These are phyloP conservation scores for Tetragnatha montana DNA, from an alignment of 2,888 invertebrate species.

Conservation along the genomic window DNA sequence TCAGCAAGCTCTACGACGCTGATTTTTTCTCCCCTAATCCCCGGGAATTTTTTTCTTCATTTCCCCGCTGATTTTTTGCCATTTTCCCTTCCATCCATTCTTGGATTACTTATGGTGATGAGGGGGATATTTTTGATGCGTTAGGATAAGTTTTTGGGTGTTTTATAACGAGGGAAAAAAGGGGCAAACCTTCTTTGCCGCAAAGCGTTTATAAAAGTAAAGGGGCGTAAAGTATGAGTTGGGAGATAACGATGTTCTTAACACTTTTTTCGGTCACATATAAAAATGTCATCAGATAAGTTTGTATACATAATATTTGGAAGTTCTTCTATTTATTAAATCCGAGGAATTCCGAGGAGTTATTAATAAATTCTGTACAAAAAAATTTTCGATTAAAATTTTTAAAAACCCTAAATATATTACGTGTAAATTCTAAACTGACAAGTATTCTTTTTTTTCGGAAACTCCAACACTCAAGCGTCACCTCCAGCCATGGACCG, in stretches of 20 bases:
- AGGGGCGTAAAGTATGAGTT: not conserved
- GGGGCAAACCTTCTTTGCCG: not conserved
- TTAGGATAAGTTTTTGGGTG: not conserved
- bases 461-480: no score
- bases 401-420: no score
- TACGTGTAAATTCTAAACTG: no score
- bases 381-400: no score
- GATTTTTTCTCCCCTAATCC: conserved; percentile 37
- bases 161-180: conserved; percentile 6
- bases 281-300: not conserved
- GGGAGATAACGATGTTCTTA: not conserved
- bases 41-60: conserved; percentile 20
- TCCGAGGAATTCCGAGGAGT: no score
- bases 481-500: no score
- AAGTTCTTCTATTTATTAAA: no score
- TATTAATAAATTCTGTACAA: no score
- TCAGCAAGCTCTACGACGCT: conserved; percentile 22
- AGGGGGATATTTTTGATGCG: conserved; percentile 22
- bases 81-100: conserved; percentile 19
- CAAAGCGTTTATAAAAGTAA: not conserved
- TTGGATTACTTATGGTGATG: conserved; percentile 47
- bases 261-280: not conserved
- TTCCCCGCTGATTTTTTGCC: conserved; percentile 6
- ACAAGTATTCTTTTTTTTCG: no score
- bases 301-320: no score